A percentile compares a stretch with the other conserved stretches of the same genome.
These are phyloP conservation scores for Lamellibrachia satsuma DNA, from an alignment of 2,888 invertebrate species.

Conservation along the genomic window DNA sequence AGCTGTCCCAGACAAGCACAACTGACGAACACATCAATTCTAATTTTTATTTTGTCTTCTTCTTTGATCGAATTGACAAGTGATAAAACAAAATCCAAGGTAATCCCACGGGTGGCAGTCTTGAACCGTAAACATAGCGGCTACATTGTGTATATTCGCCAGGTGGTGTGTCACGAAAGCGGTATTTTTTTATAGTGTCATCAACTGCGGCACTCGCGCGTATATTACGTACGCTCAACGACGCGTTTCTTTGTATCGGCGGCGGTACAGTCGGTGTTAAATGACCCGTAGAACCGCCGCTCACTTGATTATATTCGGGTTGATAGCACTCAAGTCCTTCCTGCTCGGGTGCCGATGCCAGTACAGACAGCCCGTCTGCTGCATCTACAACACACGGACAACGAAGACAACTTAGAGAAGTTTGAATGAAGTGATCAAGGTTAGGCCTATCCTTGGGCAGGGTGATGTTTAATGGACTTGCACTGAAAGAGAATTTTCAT, in stretches of 20 bases:
- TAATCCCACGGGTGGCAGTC: background rate
- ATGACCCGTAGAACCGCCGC: background rate
- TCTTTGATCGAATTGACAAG: background rate
- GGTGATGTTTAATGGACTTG: too few relatives aligned
- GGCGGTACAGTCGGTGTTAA: background rate
- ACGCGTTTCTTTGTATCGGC: background rate
- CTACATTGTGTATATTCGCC: background rate
- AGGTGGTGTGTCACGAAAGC: background rate
- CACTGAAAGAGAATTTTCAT: too few relatives aligned
- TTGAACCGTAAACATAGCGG: too few relatives aligned
- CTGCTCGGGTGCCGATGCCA: background rate
- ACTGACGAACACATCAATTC: background rate
- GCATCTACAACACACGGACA: background rate
- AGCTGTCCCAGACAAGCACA: background rate
- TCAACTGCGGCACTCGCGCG: background rate
- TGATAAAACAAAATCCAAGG: background rate
- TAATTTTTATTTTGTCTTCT: background rate
- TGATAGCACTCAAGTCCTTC: background rate
- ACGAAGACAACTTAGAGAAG: background rate
- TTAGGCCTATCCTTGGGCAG: background rate
- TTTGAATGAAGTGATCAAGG: background rate
- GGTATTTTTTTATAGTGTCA: background rate
- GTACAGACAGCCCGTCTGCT: background rate
- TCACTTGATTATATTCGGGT: background rate
- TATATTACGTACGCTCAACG: background rate